Evolutionary conservation across 2,113 vertebrate species (phyloP), one percentile per base, ranked within the genome.

Genomic region (Meles meles): DNA sequence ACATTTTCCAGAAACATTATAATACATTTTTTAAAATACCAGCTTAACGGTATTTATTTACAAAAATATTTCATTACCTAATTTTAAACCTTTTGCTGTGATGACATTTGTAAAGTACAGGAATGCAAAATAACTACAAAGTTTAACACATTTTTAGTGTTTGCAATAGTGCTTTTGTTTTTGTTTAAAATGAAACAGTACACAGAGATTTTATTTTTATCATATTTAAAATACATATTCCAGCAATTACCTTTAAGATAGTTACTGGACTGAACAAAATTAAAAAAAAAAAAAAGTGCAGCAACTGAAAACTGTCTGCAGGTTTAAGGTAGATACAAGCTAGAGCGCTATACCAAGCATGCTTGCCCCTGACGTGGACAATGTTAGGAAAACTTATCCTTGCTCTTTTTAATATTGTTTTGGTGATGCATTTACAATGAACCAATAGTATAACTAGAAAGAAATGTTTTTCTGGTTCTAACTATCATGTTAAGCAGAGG

Each of bases 31-130:
- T 99, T 98, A 98, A 99, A 99, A 98, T 99, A 99, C 98, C 98
- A 98, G 97, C 96, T 98, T 98, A 98, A 98, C 77, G 98, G 98
- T 98, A 99, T 99, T 98, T 99, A 99, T 99, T 99, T 99, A 99
- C 99, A 99, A 99, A 99, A 99, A 99, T 99, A 99, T 98, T 98
- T 98, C 98, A 98, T 99, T 97, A 98, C 98, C 98, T 99, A 98
- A 96, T 98, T 98, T 98, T 97, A 97, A 98, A 98, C 98, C 88
- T 97, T 98, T 98, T 98, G 88, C 97, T 98, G 97, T 98, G 98
- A 98, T 98, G 98, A 99, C 98, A 99, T 97, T 98, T 94, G 98
- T 98, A 98, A 99, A 99, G 96, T 99, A 99, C 98, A 99, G 98
- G 97, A 98, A 98, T 98, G 96, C 98, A 98, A 99, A 99, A 98